Conservation (phyloP, 2,113 vertebrate species). For the Syngnathoides biaculeatus region DNA sequence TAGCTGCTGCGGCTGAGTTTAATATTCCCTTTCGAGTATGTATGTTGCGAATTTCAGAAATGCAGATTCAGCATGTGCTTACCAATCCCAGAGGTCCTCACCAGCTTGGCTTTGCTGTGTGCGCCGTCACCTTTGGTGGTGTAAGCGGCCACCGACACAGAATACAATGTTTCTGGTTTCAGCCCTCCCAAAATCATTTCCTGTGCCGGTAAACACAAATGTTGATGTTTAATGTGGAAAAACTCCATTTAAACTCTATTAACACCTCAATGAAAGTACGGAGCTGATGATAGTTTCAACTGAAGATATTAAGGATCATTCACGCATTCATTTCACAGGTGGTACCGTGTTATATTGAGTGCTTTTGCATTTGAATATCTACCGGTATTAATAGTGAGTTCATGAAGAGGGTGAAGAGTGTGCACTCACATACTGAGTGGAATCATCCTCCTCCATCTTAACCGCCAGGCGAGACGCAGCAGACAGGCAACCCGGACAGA, state of each 20-base stretch:
- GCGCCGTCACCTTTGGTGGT: constrained; percentile 94
- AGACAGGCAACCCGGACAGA: constrained; percentile 59
- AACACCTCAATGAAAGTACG: no score
- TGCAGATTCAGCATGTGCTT: constrained; percentile 49
- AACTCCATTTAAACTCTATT: no score
- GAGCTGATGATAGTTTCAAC: background rate
- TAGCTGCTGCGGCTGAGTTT: constrained; percentile 24
- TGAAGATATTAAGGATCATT: background rate
- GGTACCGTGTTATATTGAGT: background rate
- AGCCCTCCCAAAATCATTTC: constrained; percentile 87
- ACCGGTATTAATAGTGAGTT: constrained; percentile 26
- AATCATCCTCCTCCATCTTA: constrained; percentile 94
- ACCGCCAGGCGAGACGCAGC: constrained; percentile 49
- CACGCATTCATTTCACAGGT: background rate
- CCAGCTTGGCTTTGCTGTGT: constrained; percentile 86
- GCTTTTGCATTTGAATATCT: background rate
- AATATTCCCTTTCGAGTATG: constrained; percentile 43
- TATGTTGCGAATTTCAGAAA: constrained; percentile 48
- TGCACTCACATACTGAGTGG: constrained; percentile 89
- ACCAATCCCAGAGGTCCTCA: constrained; percentile 88
- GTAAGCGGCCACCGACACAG: constrained; percentile 90
- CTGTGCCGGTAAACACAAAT: constrained; percentile 56
- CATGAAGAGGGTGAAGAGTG: constrained; percentile 23
- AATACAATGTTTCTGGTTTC: constrained; percentile 87
- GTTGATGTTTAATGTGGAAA: no score